Evolutionary conservation across 2,888 invertebrate genomes (phyloP).

Genomic region (Tholera decimalis): DNA sequence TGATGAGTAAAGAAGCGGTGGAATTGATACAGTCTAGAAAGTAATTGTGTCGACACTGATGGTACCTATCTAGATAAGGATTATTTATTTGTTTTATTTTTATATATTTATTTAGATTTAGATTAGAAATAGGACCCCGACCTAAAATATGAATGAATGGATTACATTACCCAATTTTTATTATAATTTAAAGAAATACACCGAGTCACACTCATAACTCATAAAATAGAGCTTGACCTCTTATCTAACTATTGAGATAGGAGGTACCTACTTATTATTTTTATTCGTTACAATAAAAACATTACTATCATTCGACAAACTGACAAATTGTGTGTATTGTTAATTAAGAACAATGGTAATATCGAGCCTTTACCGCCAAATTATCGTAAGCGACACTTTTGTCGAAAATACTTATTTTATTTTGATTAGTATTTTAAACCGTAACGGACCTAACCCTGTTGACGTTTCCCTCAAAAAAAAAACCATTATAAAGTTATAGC

Average conservation of each 20-base stretch:
- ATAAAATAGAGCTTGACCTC: not conserved
- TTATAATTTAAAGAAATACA: too few species aligned
- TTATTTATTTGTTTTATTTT: too few species aligned
- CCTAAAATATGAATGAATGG: constrained; percentile 4
- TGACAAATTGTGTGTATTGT: constrained; percentile 18
- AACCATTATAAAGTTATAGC: too few species aligned
- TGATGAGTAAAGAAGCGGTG: not conserved
- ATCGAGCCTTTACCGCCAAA: too few species aligned
- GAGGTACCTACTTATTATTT: not conserved
- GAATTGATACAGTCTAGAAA: not conserved
- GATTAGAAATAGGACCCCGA: not conserved
- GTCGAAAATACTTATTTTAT: too few species aligned
- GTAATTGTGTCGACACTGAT: constrained; percentile 1
- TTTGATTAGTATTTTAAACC: too few species aligned
- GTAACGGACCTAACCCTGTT: too few species aligned
- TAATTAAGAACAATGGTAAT: constrained; percentile 12
- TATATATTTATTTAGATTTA: too few species aligned
- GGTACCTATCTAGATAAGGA: constrained; percentile 20
- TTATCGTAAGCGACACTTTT: too few species aligned
- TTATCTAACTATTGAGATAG: constrained; percentile 1
- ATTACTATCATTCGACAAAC: constrained; percentile 7
- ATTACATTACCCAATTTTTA: constrained; percentile 11
- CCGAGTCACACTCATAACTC: too few species aligned
- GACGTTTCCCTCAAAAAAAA: too few species aligned
- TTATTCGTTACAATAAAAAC: constrained; percentile 10